A percentile compares a stretch with the other conserved stretches of the same genome.
These are phyloP conservation scores for Cantharis rustica DNA, from an alignment of 2,888 invertebrate species.

Conservation along the genomic window DNA sequence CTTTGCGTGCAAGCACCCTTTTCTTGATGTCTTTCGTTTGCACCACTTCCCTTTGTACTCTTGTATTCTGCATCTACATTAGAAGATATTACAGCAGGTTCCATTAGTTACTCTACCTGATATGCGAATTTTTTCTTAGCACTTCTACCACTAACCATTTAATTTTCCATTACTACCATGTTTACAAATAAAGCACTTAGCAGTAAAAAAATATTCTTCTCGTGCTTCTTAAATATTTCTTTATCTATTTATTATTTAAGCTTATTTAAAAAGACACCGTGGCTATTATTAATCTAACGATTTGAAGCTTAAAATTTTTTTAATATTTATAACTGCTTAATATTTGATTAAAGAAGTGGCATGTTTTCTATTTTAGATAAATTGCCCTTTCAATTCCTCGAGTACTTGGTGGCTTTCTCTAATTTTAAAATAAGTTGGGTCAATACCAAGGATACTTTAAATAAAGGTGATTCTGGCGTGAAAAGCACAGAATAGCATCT, in stretches of 20 bases:
- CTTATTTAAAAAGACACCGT: neutral
- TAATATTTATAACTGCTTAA: neutral
- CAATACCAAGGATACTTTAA: neutral
- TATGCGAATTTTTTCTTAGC: constrained; percentile 13
- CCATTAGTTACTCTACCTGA: constrained; percentile 24
- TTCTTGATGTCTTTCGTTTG: constrained; percentile 34
- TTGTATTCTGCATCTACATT: constrained; percentile 19
- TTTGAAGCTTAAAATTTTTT: too few species aligned
- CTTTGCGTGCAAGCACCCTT: constrained; percentile 35
- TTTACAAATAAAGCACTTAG: neutral
- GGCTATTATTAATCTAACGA: too few species aligned
- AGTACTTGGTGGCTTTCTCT: neutral
- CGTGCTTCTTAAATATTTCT: neutral
- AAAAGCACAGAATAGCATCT: neutral
- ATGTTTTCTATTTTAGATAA: neutral
- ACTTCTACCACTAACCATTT: constrained; percentile 10
- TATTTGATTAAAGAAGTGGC: neutral
- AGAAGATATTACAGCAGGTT: constrained; percentile 24
- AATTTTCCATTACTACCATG: constrained; percentile 11
- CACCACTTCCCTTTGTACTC: constrained; percentile 25
- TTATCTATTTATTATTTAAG: neutral
- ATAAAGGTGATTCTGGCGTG: neutral
- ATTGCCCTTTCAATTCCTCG: too few species aligned
- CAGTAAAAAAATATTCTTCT: neutral
- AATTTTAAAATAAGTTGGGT: neutral